Evolutionary conservation across 2,888 invertebrate species (phyloP), one percentile per base, ranked within the genome.

Genomic region (Flabesymbios commensalis): DNA sequence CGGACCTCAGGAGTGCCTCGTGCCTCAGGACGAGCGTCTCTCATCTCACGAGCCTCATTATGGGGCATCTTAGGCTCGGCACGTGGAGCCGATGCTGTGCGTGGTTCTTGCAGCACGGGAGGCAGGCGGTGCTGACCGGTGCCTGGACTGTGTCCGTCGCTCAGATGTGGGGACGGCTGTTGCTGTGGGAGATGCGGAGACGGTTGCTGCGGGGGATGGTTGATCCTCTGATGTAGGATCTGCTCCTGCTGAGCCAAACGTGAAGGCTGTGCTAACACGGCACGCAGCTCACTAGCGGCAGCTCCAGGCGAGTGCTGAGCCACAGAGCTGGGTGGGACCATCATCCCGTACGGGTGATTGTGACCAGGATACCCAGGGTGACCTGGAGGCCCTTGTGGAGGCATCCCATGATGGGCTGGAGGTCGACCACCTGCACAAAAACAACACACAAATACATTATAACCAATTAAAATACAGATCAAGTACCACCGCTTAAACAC

Each of bases 61-160:
- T 10, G 59, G n/a, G 19, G 52, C 22, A 80, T 48, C 85, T 84
- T 67, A 10, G 67, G 65, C 52, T 67, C 63, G 84, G 84, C 39
- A 86, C 84, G 3, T 86, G 87, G 1, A 86, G 84, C 39, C 85
- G 85, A 17, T 85, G 67, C 41, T 63, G 68, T 55, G 63, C 69
- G 58, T 64, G 61, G 73, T 26, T 69, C 70, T 31, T 54, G 65
- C 54, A 68, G 59, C 29, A 65, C 57, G 43, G 65, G 67, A 3
- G 69, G 69, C 67, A 61, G 61, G 85, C 80, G 63, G 78, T 75
- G 76, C 74, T 63, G 74, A 61, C 73, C 64, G 49, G 65, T 59
- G 42, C 57, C 39, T 59, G 45, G 69, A 63, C 54, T 71, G 47
- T 45, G 19, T 29, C 17, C 19, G 26, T 2, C 29, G 43, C 1